Percentiles rank a stretch among this genome's conserved stretches.
phyloP scores from a whole-genome alignment of 30 jellyfish, hydroid and myxozoan species.

The Cassiopea xamachana region DNA sequence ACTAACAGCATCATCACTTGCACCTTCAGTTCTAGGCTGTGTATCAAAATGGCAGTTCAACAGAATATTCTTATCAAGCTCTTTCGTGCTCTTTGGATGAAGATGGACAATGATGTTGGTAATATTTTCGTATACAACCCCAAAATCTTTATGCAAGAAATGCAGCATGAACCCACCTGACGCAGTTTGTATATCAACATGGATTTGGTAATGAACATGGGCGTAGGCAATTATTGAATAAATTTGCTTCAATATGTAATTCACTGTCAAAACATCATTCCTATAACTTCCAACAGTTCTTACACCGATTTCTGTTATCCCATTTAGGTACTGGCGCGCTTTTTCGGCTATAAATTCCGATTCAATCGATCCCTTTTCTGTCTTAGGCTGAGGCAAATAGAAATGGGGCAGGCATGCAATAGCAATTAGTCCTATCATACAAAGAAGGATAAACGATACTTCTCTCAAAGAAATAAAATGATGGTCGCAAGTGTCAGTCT shows the following conservation, averaged over 20 bases:
- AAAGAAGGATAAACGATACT: slow-evolving; percentile 12
- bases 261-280: slow-evolving; percentile 86
- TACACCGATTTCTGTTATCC: slow-evolving; percentile 83
- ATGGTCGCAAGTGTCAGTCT: neutral
- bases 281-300: slow-evolving; percentile 88
- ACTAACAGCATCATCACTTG: slow-evolving; percentile 96
- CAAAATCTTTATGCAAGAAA: slow-evolving; percentile 61
- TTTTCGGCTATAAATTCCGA: slow-evolving; percentile 77
- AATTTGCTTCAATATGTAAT: slow-evolving; percentile 72
- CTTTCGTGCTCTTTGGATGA: slow-evolving; percentile 72
- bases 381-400: slow-evolving; percentile 78
- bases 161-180: slow-evolving; percentile 81
- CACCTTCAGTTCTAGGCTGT: slow-evolving; percentile 91
- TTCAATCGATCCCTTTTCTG: slow-evolving; percentile 32
- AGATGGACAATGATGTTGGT: slow-evolving; percentile 88
- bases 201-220: slow-evolving; percentile 59
- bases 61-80: slow-evolving; percentile 50
- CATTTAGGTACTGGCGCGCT: slow-evolving; percentile 84
- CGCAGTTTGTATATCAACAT: slow-evolving; percentile 83
- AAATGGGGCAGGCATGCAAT: slow-evolving; percentile 60
- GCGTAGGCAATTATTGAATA: slow-evolving; percentile 68
- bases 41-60: slow-evolving; percentile 94
- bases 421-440: slow-evolving; percentile 15
- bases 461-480: slow-evolving; percentile 16
- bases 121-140: slow-evolving; percentile 83